Conservation (phyloP, 2,888 invertebrate species). For the Napeogenes sylphis region DNA sequence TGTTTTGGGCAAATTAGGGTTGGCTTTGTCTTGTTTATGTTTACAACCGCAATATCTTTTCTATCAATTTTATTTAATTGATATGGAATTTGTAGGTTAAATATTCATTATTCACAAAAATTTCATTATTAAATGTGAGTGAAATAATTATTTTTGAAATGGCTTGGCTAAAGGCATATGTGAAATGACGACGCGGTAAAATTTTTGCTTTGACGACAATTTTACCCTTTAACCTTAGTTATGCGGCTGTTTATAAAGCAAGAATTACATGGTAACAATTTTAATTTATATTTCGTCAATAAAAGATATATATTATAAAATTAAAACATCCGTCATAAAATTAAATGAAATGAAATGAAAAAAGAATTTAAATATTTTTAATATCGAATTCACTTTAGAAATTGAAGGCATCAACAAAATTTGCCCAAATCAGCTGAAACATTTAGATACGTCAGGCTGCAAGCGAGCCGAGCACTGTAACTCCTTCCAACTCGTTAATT, state of each 20-base stretch:
- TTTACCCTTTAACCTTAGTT: slow-evolving; percentile 15
- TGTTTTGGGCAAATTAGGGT: neutral
- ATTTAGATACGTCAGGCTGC: slow-evolving; percentile 16
- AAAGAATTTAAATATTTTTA: no score
- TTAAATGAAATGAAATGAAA: neutral
- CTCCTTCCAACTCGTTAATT: slow-evolving; percentile 57
- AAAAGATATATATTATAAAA: neutral
- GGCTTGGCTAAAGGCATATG: neutral
- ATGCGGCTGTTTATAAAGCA: slow-evolving; percentile 6
- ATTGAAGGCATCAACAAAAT: no score
- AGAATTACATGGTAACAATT: slow-evolving; percentile 12
- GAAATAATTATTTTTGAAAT: slow-evolving; percentile 3
- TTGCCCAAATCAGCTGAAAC: slow-evolving; percentile 7
- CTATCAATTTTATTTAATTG: no score
- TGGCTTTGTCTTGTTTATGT: slow-evolving; percentile 2
- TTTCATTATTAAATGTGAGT: neutral
- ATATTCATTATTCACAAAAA: slow-evolving; percentile 1
- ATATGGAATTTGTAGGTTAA: neutral
- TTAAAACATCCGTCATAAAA: neutral
- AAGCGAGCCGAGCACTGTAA: slow-evolving; percentile 21
- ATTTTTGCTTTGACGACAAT: slow-evolving; percentile 26
- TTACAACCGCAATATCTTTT: no score
- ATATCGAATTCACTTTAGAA: no score
- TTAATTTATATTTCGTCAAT: neutral
- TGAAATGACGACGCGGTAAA: slow-evolving; percentile 5